Base-by-base conservation (phyloP, 2,888 invertebrate genomes). In the Eremobia ochroleuca region DNA sequence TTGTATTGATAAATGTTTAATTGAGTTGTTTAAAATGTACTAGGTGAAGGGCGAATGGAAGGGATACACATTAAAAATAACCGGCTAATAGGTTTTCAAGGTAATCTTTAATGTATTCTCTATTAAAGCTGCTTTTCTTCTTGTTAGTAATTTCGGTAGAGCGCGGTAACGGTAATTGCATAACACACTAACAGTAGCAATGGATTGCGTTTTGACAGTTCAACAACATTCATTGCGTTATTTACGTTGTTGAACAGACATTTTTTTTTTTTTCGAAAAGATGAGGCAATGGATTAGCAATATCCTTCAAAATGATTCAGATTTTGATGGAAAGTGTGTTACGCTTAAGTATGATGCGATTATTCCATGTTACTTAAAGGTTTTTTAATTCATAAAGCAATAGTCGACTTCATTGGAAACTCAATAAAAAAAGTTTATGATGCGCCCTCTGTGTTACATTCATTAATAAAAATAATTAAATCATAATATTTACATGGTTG, bases 41-140 rank as follows among this genome's bases (percentile, higher is more conserved):
- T 68, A 85, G 74, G 85, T 87, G 85, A 87, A 88, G 85, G 87
- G 88, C 88, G 78, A 87, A 65, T 75, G 79, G 83, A 86, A 85
- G 82, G 85, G 73, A 84, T 86, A 81, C 83, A 84, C 82, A 82
- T 91, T 81, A 82, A 76, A 88, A 87, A 88, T 90, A 88, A 86
- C 76, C 81, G 49, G n/a, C 78, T 90, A 90, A 91, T 90, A 87
- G 87, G 80, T 64, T 70, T 79, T 77, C 83, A 84, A 85, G 83
- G 88, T 77, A 77, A 81, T 85, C 64, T 82, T 85, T 80, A 76
- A 82, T 70, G 65, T 80, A 69, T 80, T 81, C 25, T 77, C 5
- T 58, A 31, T 59, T 65, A 59, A 83, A 77, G 28, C 58, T 49
- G n/a, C 15, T 81, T 78, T 73, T 80, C 73, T 66, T 34, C 40